Base-by-base conservation (phyloP, 2,113 vertebrate species). In the Oryzias melastigma region DNA sequence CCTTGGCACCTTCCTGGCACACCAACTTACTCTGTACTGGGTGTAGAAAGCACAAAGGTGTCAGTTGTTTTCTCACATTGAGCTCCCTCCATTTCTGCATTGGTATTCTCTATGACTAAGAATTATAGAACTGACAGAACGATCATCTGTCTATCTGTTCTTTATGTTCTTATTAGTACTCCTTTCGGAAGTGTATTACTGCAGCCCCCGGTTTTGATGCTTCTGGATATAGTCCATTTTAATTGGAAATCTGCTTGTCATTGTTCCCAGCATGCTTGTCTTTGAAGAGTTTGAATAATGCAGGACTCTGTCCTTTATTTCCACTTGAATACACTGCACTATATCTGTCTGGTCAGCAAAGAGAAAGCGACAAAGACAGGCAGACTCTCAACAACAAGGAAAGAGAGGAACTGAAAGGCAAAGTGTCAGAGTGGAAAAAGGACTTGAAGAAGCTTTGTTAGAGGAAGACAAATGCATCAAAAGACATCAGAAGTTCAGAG, bases 241-340 rank as follows among this genome's bases (percentile, higher is more conserved):
- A 77, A 78, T 75, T 35, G n/a, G 60, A 56, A 73, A 68, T 82
- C 69, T 68, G 7, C 44, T 41, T 52, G 68, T 74, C 81, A 65
- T 69, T 73, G 72, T 71, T 75, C 56, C 58, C 49, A 25, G 40
- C 52, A 29, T 52, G 25, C 7, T 5, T 52, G 54, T 22, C 63
- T 71, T 57, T 62, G 60, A 77, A 51, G 52, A 18, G 18, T 62
- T 58, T 85, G 75, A 76, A 83, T 81, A 81, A 86, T 81, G 71
- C 65, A 82, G 25, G 55, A 10, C 47, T 45, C 41, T 74, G 73
- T 58, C 60, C 78, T 75, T 47, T 71, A 52, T 60, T 64, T 52
- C 58, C 58, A 71, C 74, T 80, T 73, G 59, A 77, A 63, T 75
- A 60, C 41, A 35, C 24, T 19, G 14, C 41, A 53, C 24, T 19